Evolutionary conservation across 2,797 vertebrate genomes (phyloP).

Genomic region (Orestias chungarensis): DNA sequence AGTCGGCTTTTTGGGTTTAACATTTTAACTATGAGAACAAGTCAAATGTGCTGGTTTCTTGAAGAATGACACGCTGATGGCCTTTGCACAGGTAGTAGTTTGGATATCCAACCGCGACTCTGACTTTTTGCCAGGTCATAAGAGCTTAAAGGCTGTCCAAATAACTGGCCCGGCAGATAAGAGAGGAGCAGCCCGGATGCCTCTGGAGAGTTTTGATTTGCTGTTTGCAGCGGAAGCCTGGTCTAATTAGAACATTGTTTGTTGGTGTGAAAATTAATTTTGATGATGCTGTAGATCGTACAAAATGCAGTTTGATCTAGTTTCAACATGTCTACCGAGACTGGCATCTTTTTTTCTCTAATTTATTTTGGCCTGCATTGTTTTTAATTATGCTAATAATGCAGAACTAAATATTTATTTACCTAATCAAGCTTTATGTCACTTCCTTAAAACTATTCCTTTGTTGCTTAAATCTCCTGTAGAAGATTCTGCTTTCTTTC

Average conservation of each 20-base stretch:
- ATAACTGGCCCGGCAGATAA: constrained; percentile 51
- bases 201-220: constrained; percentile 46
- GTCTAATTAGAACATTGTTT: constrained; percentile 66
- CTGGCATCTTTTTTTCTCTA: constrained; percentile 18
- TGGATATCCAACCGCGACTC: constrained; percentile 33
- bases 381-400: background rate
- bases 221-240: constrained; percentile 41
- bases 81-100: constrained; percentile 11
- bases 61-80: constrained; percentile 13
- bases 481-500: background rate
- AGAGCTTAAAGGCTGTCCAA: constrained; percentile 48
- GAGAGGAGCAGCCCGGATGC: constrained; percentile 38
- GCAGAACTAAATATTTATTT: background rate
- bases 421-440: background rate
- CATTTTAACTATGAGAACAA: constrained; percentile 15
- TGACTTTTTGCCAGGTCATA: constrained; percentile 42
- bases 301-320: constrained; percentile 68
- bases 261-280: constrained; percentile 54
- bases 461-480: background rate
- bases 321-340: constrained; percentile 46
- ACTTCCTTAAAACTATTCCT: background rate
- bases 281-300: constrained; percentile 51
- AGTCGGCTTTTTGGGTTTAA: background rate
- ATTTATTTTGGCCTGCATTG: constrained; percentile 23
- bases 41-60: constrained; percentile 24